Evolutionary conservation across 2,888 invertebrate genomes (phyloP), one percentile per base, ranked within the genome.

Genomic region (Himalopsyche japonica): DNA sequence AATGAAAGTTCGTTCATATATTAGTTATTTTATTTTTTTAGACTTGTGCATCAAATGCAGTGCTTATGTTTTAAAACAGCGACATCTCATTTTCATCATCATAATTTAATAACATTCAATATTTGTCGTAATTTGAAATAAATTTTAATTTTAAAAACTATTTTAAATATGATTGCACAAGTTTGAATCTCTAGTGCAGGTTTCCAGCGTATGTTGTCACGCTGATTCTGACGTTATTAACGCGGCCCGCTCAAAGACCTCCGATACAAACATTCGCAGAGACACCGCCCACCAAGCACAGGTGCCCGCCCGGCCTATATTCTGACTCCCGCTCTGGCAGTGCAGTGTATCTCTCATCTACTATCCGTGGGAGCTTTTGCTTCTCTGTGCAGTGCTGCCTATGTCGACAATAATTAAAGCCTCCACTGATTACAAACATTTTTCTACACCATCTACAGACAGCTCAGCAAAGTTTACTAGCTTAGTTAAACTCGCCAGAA

Each of bases 401-500:
- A 7, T 64, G 57, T 49, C 82, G n/a, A 47, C 82, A 43, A 82
- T 78, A 82, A 82, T 82, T 82, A 82, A 82, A 82, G 77, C 77
- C 82, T 47, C 30, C 49, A 48, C 76, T 47, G 81, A 81, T 70
- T 81, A 70, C 82, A 78, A 47, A 15, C 24, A 48, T n/a, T 77
- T 82, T 82, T 64, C 70, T 70, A 18, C 32, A n/a, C 43, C 30
- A 30, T 70, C 70, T 70, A 70, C 70, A 70, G 27, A 27, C 27
- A 70, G 70, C 30, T 30, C 70, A 27, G 30, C 15, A 70, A 27
- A 27, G 70, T 43, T 43, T 43, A 43, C 1, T 15, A 43, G 43
- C 43, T 43, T 37, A 10, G 7, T 10, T 7, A 37, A 37, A n/a
- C n/a, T n/a, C n/a, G n/a, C n/a, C 37, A 5, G 10, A 5, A 8